phyloP scores from a whole-genome alignment of 2,888 invertebrate species.

The Ephialtes manifestator region DNA sequence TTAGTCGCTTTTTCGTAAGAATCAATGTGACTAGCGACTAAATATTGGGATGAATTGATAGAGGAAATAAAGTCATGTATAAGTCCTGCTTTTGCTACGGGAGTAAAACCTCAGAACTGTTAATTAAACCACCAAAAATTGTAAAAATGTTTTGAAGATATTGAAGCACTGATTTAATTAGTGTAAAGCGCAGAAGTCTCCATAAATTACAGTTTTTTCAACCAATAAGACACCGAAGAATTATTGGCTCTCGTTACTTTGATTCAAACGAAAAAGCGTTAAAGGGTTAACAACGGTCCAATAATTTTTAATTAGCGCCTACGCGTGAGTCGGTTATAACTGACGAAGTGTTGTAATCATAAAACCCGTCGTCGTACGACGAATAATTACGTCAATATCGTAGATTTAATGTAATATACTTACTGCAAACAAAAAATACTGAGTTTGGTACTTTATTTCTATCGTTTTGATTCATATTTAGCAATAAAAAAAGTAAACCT shows the following conservation, averaged over 20 bases:
- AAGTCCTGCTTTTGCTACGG: too few species aligned
- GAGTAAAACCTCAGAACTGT: too few species aligned
- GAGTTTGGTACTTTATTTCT: constrained; percentile 19
- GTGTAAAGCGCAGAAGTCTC: not conserved
- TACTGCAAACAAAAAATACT: constrained; percentile 56
- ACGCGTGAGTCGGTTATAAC: constrained; percentile 37
- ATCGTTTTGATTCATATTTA: constrained; percentile 16
- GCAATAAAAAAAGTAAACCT: not conserved
- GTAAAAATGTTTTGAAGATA: too few species aligned
- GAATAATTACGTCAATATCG: constrained; percentile 66
- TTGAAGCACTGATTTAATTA: too few species aligned
- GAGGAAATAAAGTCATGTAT: not conserved
- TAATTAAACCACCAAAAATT: too few species aligned
- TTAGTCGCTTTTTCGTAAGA: not conserved
- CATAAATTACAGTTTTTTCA: not conserved
- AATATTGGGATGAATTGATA: not conserved
- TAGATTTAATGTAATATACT: constrained; percentile 73
- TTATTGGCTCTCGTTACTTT: not conserved
- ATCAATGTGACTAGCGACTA: not conserved
- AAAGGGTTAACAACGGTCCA: constrained; percentile 52
- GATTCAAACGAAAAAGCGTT: constrained; percentile 9
- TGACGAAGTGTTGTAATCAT: constrained; percentile 56
- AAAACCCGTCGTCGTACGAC: constrained; percentile 54
- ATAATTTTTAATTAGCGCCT: constrained; percentile 63
- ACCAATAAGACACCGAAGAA: not conserved